phyloP scores from a whole-genome alignment of 1,140 invertebrate genomes.

The Aphelenchoides fujianensis region DNA sequence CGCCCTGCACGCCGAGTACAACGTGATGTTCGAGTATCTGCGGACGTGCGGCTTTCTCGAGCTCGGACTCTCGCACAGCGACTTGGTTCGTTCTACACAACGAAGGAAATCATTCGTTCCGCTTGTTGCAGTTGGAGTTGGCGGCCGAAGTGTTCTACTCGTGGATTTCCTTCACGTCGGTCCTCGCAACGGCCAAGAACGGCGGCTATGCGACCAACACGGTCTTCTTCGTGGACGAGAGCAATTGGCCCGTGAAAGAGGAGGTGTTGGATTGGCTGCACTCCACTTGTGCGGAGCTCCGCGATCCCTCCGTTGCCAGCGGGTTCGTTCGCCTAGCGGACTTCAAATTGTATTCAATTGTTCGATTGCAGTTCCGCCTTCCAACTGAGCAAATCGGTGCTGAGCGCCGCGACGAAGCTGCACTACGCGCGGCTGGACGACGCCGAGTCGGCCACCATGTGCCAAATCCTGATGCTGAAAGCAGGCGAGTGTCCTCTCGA shows the following conservation, averaged over 20 bases:
- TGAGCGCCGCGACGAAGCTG: background rate
- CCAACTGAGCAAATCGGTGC: background rate
- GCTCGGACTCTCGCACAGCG: background rate
- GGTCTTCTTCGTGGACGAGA: constrained; percentile 14
- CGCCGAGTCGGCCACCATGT: constrained; percentile 4
- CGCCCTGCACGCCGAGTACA: background rate
- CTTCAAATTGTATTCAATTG: background rate
- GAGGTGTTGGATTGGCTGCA: background rate
- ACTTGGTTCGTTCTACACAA: background rate
- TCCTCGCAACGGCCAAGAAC: background rate
- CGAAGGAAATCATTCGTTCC: background rate
- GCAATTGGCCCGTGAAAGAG: constrained; percentile 8
- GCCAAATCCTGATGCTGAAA: constrained; percentile 9
- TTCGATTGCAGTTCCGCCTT: background rate
- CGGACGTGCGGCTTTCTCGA: background rate
- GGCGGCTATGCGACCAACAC: constrained; percentile 15
- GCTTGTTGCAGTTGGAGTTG: constrained; percentile 3
- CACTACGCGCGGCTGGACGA: constrained; percentile 13
- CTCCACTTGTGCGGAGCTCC: background rate
- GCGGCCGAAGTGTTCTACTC: constrained; percentile 8
- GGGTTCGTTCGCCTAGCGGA: constrained; percentile 10
- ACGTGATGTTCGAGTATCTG: constrained; percentile 8
- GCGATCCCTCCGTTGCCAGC: constrained; percentile 11
- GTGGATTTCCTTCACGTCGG: constrained; percentile 9
- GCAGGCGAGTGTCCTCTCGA: too few relatives aligned